Base-by-base conservation (phyloP, 1,140 invertebrate genomes). In the Monomorium pharaonis region DNA sequence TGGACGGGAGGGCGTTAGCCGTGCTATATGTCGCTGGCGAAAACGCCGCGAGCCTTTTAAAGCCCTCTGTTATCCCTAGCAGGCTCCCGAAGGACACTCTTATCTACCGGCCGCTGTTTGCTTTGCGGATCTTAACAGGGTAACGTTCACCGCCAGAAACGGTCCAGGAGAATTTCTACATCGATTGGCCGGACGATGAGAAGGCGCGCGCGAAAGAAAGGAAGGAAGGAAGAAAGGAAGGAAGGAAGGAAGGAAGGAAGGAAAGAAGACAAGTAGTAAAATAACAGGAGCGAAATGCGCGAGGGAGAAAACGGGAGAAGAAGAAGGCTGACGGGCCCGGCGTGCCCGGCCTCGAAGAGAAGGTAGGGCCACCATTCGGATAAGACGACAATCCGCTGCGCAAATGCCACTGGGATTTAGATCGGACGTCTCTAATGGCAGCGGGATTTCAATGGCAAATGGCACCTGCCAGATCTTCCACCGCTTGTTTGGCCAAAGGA, bases 401-500 rank as follows among this genome's bases (percentile, higher is more conserved):
- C 90, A 92, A 92, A 91, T 91, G 90, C 90, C 84, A 88, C 51
- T 85, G 75, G 91, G 91, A 91, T 91, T 91, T 92, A 88, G 90
- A 93, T 93, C 90, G 90, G 86, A 90, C 84, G 88, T 86, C 89
- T 92, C 87, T 93, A 93, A 93, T 93, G 92, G 91, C 88, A 90
- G 86, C 70, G 67, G 88, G 91, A 92, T 93, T 93, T 93, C 84
- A 91, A 92, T 92, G 91, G 89, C 91, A 91, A 91, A 92, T 91
- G 88, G 86, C 89, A 90, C 86, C 88, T 88, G 87, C 92, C 85
- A 88, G 86, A 83, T 87, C 83, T 75, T 84, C 60, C 84, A 86
- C 85, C 88, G 81, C 90, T 89, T 92, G 91, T 93, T 93, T 93
- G 88, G 91, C 78, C 87, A 91, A 92, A 88, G 91, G 92, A 93